A percentile compares a stretch with the other conserved stretches of the same genome.
Conservation (phyloP, 2,113 vertebrate species). For the Donacobius atricapilla region DNA sequence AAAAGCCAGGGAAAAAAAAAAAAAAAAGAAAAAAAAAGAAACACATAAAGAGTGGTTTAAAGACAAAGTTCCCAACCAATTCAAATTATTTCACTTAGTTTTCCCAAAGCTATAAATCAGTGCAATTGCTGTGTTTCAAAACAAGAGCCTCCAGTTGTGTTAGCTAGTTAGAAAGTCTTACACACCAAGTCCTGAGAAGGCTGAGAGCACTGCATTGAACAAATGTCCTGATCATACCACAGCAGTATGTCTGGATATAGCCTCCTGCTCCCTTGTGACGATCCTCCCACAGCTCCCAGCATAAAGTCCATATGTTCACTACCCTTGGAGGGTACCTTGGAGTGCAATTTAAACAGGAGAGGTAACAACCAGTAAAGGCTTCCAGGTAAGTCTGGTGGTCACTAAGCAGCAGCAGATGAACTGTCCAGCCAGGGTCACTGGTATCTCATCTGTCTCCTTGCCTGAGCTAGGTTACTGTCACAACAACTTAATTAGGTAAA, state of each 20-base stretch:
- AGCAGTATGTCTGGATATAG: not conserved
- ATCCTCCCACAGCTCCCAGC: not conserved
- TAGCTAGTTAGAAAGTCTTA: not conserved
- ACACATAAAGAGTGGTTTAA: not conserved
- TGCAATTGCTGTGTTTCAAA: not conserved
- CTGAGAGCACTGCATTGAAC: not conserved
- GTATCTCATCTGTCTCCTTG: not conserved
- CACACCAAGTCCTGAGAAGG: not conserved
- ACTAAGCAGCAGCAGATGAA: not conserved
- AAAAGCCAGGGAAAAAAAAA: not conserved
- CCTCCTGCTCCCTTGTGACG: not conserved
- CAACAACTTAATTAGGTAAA: not conserved
- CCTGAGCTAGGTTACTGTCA: not conserved
- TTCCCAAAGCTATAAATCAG: constrained; percentile 44
- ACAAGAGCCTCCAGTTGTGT: not conserved
- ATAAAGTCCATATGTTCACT: not conserved
- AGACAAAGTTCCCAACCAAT: not conserved
- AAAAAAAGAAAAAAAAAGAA: not conserved
- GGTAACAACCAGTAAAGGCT: not conserved
- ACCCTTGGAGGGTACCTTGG: not conserved
- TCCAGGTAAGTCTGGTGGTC: rapidly evolving
- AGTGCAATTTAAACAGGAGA: not conserved
- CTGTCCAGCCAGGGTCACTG: not conserved
- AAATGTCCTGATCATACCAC: not conserved
- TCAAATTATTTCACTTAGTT: not conserved